Percentiles rank a stretch among this genome's conserved stretches.
Evolutionary conservation across 2,113 vertebrate genomes (phyloP).

Genomic region (Cochlearius cochlearius): DNA sequence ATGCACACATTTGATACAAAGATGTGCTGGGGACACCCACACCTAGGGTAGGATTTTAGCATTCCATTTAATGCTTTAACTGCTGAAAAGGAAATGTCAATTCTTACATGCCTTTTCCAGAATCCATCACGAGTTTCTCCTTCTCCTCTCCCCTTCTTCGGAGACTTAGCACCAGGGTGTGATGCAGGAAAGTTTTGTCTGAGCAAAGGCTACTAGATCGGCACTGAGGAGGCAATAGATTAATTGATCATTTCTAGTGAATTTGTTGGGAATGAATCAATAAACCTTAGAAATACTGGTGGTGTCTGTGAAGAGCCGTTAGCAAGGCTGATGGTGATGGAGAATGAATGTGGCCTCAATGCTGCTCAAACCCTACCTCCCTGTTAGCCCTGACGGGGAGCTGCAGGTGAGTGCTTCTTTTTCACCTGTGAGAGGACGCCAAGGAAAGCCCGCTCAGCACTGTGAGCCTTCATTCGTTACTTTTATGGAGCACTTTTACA

Average conservation of each 20-base stretch:
- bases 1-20: background rate
- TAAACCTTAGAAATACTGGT: background rate
- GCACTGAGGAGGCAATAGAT: background rate
- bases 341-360: rapidly evolving
- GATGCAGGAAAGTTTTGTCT: background rate
- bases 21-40: background rate
- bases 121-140: background rate
- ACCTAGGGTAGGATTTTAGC: background rate
- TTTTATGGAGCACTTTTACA: background rate
- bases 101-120: background rate
- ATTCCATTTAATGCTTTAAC: background rate
- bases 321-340: background rate
- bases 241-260: background rate
- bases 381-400: background rate
- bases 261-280: background rate
- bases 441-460: background rate
- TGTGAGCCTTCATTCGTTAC: background rate
- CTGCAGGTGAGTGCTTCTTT: background rate
- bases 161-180: background rate
- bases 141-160: background rate
- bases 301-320: background rate
- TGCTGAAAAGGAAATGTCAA: background rate
- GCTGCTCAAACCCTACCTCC: background rate
- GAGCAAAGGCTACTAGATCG: background rate
- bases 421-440: background rate